These are phyloP conservation scores for Leptinotarsa undecemlineata DNA, from an alignment of 1,140 invertebrate genomes.

Conservation along the genomic window DNA sequence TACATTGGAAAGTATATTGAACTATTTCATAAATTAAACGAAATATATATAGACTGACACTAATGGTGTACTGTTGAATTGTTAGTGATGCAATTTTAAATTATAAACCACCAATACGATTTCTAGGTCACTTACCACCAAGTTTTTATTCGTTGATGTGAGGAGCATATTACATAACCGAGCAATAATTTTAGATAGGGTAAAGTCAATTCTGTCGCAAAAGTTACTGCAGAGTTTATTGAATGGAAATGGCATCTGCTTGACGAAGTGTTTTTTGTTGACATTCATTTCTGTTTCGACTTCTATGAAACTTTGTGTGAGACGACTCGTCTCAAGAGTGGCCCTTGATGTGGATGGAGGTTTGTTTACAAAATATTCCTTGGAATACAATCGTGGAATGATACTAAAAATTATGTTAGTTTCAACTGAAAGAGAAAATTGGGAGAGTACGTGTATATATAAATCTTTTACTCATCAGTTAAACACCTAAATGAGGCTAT, in stretches of 20 bases:
- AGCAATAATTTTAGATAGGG: conserved; percentile 60
- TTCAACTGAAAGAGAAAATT: conserved; percentile 2
- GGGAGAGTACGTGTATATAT: neutral
- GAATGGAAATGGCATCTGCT: conserved; percentile 52
- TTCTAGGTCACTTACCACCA: conserved; percentile 61
- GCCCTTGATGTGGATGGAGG: conserved; percentile 57
- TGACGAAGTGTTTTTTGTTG: conserved; percentile 45
- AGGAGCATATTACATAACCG: conserved; percentile 58
- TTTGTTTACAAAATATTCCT: conserved; percentile 52
- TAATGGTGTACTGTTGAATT: too few relatives aligned
- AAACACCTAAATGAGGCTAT: too few relatives aligned
- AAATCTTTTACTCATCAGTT: too few relatives aligned
- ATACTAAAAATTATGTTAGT: conserved; percentile 53
- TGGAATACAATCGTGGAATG: conserved; percentile 57
- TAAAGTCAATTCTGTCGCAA: conserved; percentile 43
- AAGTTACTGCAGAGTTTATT: conserved; percentile 31
- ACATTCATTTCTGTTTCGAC: conserved; percentile 37
- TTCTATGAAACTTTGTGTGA: conserved; percentile 44
- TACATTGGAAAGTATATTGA: neutral
- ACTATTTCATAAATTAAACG: too few relatives aligned
- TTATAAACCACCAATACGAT: too few relatives aligned
- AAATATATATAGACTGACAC: too few relatives aligned
- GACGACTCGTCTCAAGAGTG: conserved; percentile 52
- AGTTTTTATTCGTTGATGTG: conserved; percentile 64
- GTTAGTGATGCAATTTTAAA: too few relatives aligned